Conservation (phyloP, 2,888 invertebrate species). For the Tachina lurida region DNA sequence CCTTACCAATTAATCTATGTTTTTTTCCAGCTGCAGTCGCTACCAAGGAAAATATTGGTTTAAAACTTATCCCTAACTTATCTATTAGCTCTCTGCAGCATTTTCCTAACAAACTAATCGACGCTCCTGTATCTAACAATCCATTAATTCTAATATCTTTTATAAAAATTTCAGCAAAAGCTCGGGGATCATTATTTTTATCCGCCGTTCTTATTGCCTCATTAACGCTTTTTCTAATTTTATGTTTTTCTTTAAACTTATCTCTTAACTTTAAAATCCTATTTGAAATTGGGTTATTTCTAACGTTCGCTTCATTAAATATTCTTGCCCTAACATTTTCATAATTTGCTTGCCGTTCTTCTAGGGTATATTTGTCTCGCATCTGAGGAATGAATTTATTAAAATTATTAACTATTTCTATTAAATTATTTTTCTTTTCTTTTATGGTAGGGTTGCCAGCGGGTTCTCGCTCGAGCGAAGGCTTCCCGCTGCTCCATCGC, state of each 20-base stretch:
- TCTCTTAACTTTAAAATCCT: conserved; percentile 22
- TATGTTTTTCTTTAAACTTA: not conserved
- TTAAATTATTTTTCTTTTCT: not conserved
- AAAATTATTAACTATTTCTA: no score
- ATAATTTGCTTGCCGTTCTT: conserved; percentile 9
- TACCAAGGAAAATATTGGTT: conserved; percentile 13
- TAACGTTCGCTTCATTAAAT: not conserved
- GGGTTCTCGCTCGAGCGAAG: conserved; percentile 12
- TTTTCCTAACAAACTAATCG: conserved; percentile 25
- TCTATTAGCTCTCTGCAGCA: conserved; percentile 34
- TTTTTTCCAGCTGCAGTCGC: conserved; percentile 25
- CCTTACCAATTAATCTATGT: conserved; percentile 22
- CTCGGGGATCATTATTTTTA: not conserved
- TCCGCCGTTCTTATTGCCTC: conserved; percentile 1
- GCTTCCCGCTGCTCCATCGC: conserved; percentile 7
- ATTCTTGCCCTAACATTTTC: conserved; percentile 10
- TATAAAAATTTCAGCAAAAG: not conserved
- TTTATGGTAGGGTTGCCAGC: not conserved
- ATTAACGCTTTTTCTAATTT: not conserved
- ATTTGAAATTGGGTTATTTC: not conserved
- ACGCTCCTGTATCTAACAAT: conserved; percentile 33
- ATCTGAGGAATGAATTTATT: not conserved
- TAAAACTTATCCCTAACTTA: not conserved
- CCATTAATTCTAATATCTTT: no score
- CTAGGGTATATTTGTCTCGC: not conserved